phyloP scores from a whole-genome alignment of 1,140 invertebrate genomes.

The Drosophila kikkawai region DNA sequence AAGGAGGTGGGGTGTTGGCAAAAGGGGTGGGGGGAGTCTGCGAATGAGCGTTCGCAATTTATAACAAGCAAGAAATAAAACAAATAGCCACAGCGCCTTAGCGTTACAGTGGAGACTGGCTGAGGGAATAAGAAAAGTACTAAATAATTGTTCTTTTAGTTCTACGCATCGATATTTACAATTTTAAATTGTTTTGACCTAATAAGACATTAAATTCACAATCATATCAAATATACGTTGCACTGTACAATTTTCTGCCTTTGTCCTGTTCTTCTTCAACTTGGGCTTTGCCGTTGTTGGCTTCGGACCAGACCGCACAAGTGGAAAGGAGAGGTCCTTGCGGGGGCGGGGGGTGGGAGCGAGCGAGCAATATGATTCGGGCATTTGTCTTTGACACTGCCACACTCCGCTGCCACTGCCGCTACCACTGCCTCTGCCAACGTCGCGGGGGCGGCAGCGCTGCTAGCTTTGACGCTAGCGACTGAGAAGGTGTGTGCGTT shows the following conservation, averaged over 20 bases:
- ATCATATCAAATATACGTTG: background rate
- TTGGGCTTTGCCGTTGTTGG: slow-evolving; percentile 51
- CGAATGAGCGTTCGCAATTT: slow-evolving; percentile 46
- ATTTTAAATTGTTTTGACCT: background rate
- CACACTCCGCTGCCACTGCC: slow-evolving; percentile 40
- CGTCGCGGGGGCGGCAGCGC: slow-evolving; percentile 40
- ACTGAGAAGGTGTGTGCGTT: slow-evolving; percentile 68
- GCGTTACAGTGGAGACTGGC: slow-evolving; percentile 14
- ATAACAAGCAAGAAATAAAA: slow-evolving; percentile 51
- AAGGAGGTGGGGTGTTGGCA: too few species aligned
- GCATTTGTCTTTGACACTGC: slow-evolving; percentile 75
- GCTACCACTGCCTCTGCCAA: slow-evolving; percentile 21
- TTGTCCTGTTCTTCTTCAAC: slow-evolving; percentile 24
- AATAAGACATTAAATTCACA: slow-evolving; percentile 1
- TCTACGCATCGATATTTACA: background rate
- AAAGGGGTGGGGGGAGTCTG: slow-evolving; percentile 31
- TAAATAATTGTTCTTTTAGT: background rate
- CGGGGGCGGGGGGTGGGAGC: background rate
- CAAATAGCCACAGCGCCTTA: slow-evolving; percentile 37
- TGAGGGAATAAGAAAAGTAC: too few species aligned
- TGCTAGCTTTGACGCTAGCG: slow-evolving; percentile 36
- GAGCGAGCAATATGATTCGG: slow-evolving; percentile 65
- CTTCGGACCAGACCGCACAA: slow-evolving; percentile 43
- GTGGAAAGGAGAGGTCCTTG: slow-evolving; percentile 21
- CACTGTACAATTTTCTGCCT: slow-evolving; percentile 34